Conservation (phyloP, 2,113 vertebrate genomes). For the Microtus richardsoni region DNA sequence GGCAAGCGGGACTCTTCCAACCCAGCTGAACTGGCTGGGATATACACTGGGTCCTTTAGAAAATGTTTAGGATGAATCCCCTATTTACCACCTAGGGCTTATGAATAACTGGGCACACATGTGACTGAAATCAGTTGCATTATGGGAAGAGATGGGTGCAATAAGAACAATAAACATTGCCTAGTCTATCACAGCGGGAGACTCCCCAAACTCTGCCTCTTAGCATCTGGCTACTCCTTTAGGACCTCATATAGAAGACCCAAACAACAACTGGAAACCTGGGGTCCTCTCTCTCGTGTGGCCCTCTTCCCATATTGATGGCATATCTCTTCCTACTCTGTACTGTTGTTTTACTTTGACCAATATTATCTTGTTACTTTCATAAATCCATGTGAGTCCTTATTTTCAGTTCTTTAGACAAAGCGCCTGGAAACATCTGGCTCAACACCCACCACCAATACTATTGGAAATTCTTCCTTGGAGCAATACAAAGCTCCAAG, state of each 20-base stretch:
- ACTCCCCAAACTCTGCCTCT: not conserved
- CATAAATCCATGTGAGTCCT: not conserved
- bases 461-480: not conserved
- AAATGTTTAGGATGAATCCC: not conserved
- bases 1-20: not conserved
- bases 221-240: not conserved
- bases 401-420: not conserved
- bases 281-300: not conserved
- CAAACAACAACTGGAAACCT: not conserved
- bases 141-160: not conserved
- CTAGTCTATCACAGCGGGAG: no score
- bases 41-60: not conserved
- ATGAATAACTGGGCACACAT: not conserved
- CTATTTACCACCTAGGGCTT: not conserved
- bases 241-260: not conserved
- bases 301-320: not conserved
- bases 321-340: not conserved
- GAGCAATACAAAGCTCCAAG: not conserved
- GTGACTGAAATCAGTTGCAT: not conserved
- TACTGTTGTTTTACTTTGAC: not conserved
- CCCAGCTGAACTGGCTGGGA: not conserved
- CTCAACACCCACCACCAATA: not conserved
- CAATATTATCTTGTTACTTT: not conserved
- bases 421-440: not conserved
- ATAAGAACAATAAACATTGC: not conserved